These are phyloP conservation scores for Camponotus fellah DNA, from an alignment of 2,888 invertebrate species.

Conservation along the genomic window DNA sequence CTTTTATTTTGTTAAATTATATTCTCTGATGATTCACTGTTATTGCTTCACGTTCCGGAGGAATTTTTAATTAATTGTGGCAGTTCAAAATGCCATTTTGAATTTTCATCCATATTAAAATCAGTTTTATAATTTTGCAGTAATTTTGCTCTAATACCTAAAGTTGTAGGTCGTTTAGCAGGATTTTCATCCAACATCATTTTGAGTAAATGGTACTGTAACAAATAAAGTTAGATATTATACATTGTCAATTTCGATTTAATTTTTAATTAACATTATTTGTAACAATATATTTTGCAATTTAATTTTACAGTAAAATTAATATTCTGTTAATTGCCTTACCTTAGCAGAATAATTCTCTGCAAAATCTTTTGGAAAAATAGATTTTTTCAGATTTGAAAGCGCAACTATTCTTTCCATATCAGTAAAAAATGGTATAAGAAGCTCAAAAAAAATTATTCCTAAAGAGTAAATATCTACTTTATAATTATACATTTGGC, in stretches of 20 bases:
- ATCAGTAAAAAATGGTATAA: slow-evolving; percentile 96
- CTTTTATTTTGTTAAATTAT: slow-evolving; percentile 59
- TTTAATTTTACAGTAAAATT: slow-evolving; percentile 1
- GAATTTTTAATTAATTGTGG: slow-evolving; percentile 84
- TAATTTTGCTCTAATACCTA: slow-evolving; percentile 89
- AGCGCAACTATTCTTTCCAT: slow-evolving; percentile 94
- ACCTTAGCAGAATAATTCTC: slow-evolving; percentile 91
- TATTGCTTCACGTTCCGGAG: slow-evolving; percentile 78
- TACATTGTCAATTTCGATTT: neutral
- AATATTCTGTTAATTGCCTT: slow-evolving; percentile 67
- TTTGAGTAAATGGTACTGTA: slow-evolving; percentile 90
- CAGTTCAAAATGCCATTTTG: slow-evolving; percentile 87
- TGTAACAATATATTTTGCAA: neutral
- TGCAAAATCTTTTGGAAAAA: slow-evolving; percentile 91
- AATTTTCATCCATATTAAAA: slow-evolving; percentile 82
- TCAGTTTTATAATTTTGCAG: slow-evolving; percentile 85
- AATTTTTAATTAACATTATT: neutral
- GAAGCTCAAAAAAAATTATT: slow-evolving; percentile 96
- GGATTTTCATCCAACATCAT: slow-evolving; percentile 93
- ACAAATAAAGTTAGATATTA: slow-evolving; percentile 64
- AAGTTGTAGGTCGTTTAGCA: slow-evolving; percentile 91
- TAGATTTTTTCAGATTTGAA: slow-evolving; percentile 89
- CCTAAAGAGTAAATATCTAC: slow-evolving; percentile 98
- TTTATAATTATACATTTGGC: slow-evolving; percentile 93
- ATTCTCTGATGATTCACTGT: slow-evolving; percentile 72